These are phyloP conservation scores for Dermatemys mawii DNA, from an alignment of 2,113 vertebrate genomes.

Conservation along the genomic window DNA sequence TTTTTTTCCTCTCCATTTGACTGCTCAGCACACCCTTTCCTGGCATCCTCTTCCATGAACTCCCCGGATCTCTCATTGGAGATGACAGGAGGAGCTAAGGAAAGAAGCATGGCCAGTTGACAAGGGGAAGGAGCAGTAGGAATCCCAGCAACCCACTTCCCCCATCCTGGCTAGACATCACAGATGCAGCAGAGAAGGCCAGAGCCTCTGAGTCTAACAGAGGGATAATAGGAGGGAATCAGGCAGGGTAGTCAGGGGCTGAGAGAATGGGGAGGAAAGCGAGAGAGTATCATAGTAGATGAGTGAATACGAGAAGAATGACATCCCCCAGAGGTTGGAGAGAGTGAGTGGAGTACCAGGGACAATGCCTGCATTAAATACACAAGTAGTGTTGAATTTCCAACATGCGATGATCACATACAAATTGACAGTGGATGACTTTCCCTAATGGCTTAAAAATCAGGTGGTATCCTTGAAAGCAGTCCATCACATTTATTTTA, in stretches of 20 bases:
- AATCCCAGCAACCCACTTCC: not conserved
- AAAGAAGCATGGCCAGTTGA: not conserved
- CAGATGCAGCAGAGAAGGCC: not conserved
- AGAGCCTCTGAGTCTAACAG: not conserved
- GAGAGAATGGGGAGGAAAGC: not conserved
- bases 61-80: not conserved
- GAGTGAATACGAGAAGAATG: not conserved
- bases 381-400: fast-evolving
- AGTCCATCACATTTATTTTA: fast-evolving
- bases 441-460: not conserved
- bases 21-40: not conserved
- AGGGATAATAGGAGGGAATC: not conserved
- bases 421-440: fast-evolving
- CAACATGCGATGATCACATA: fast-evolving
- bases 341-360: fast-evolving
- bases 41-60: not conserved
- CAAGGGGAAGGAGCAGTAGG: not conserved
- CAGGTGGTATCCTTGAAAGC: not conserved
- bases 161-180: not conserved
- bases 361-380: fast-evolving
- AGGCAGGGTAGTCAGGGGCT: not conserved
- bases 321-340: no score
- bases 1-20: not conserved
- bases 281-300: not conserved
- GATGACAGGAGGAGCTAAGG: not conserved